A percentile compares a stretch with the other conserved stretches of the same genome.
These are phyloP conservation scores for Watsonalla cultraria DNA, from an alignment of 2,888 invertebrate genomes.

Conservation along the genomic window DNA sequence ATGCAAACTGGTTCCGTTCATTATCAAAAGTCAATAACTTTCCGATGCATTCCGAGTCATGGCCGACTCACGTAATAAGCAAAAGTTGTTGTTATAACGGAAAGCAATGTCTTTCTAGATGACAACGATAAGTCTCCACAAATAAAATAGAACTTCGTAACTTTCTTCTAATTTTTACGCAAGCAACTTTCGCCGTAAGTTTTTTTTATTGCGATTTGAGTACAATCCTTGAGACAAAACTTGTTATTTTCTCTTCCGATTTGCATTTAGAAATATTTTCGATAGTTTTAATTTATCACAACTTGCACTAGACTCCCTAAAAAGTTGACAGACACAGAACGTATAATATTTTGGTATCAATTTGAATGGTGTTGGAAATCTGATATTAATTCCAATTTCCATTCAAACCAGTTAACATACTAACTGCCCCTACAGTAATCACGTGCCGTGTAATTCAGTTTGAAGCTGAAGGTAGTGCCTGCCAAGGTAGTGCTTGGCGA, in stretches of 20 bases:
- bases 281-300: constrained; percentile 8
- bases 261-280: constrained; percentile 15
- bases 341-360: too few relatives aligned
- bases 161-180: constrained; percentile 39
- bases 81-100: constrained; percentile 21
- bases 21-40: constrained; percentile 79
- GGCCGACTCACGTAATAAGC: constrained; percentile 63
- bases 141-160: constrained; percentile 27
- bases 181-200: constrained; percentile 38
- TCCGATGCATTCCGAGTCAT: constrained; percentile 73
- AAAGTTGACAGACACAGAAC: too few relatives aligned
- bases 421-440: constrained; percentile 28
- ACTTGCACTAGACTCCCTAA: too few relatives aligned
- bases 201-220: constrained; percentile 2
- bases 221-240: constrained; percentile 16
- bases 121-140: constrained; percentile 28
- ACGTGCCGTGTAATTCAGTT: constrained; percentile 15
- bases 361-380: too few relatives aligned
- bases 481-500: too few relatives aligned
- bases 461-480: too few relatives aligned
- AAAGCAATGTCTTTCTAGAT: constrained; percentile 23
- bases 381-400: too few relatives aligned
- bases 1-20: constrained; percentile 72
- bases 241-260: constrained; percentile 17
- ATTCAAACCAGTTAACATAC: constrained; percentile 8